These are phyloP conservation scores for Anguilla obscura DNA, from an alignment of 2,797 vertebrate species.

Conservation along the genomic window DNA sequence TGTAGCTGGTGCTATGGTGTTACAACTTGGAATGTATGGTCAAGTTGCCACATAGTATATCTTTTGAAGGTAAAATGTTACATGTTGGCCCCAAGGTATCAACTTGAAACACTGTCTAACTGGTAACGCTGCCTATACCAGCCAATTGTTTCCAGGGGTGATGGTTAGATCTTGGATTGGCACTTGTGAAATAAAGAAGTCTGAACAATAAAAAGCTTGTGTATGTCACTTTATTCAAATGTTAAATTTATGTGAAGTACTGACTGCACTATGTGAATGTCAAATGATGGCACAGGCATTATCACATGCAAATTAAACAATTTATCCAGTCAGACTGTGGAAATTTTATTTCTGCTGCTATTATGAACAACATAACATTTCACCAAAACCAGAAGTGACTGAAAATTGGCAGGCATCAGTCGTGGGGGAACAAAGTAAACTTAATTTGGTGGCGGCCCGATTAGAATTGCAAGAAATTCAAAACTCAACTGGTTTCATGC, in stretches of 20 bases:
- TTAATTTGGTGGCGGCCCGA: background rate
- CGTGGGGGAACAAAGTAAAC: background rate
- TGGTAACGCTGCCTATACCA: background rate
- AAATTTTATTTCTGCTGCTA: background rate
- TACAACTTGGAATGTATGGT: background rate
- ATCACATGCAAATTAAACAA: background rate
- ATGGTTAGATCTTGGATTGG: background rate
- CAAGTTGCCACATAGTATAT: background rate
- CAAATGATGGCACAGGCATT: background rate
- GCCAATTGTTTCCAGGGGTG: background rate
- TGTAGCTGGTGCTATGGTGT: background rate
- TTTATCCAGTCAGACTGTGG: background rate
- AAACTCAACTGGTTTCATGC: too few species aligned
- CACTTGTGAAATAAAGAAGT: constrained; percentile 1
- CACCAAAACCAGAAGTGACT: background rate
- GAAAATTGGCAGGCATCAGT: too few species aligned
- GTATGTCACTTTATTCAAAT: background rate
- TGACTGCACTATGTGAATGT: background rate
- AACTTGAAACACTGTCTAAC: background rate
- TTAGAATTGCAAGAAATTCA: background rate
- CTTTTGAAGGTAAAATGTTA: background rate
- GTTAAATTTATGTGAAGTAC: background rate
- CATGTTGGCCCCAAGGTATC: background rate
- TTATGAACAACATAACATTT: background rate
- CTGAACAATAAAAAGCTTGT: background rate